Conservation (phyloP, 2,797 vertebrate genomes). For the Poecilia velifera region DNA sequence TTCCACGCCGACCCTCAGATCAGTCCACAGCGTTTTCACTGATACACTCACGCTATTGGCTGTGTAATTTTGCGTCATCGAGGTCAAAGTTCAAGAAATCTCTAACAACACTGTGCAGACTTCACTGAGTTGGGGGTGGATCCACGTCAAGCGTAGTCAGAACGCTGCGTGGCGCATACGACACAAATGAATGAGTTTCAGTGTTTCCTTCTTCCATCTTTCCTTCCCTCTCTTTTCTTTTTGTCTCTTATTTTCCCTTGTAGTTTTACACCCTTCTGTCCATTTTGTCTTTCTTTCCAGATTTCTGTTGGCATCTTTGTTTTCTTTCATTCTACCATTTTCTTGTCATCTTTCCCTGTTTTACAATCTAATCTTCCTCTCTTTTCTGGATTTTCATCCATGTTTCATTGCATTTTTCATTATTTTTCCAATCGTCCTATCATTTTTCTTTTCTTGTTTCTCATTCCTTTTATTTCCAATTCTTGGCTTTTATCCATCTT, state of each 20-base stretch:
- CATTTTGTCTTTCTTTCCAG: not conserved
- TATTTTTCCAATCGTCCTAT: not conserved
- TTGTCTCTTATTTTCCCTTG: not conserved
- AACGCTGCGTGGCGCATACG: not conserved
- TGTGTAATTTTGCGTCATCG: not conserved
- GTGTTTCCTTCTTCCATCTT: not conserved
- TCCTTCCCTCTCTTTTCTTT: not conserved
- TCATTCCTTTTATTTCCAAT: not conserved
- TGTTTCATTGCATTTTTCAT: not conserved
- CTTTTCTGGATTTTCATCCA: not conserved
- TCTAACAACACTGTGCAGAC: not conserved
- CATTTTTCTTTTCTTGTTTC: no score
- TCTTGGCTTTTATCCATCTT: not conserved
- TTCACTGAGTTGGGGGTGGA: not conserved
- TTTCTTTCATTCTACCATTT: not conserved
- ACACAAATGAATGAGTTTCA: not conserved
- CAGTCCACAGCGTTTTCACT: not conserved
- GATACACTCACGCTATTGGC: not conserved
- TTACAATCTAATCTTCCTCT: not conserved
- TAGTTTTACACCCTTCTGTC: not conserved
- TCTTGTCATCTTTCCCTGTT: not conserved
- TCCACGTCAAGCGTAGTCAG: not conserved
- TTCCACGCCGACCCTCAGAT: not conserved
- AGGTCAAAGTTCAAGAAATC: not conserved
- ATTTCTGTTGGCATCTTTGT: not conserved